A percentile compares a stretch with the other conserved stretches of the same genome.
phyloP scores from a whole-genome alignment of 1,140 invertebrate species.

The Sogatella furcifera region DNA sequence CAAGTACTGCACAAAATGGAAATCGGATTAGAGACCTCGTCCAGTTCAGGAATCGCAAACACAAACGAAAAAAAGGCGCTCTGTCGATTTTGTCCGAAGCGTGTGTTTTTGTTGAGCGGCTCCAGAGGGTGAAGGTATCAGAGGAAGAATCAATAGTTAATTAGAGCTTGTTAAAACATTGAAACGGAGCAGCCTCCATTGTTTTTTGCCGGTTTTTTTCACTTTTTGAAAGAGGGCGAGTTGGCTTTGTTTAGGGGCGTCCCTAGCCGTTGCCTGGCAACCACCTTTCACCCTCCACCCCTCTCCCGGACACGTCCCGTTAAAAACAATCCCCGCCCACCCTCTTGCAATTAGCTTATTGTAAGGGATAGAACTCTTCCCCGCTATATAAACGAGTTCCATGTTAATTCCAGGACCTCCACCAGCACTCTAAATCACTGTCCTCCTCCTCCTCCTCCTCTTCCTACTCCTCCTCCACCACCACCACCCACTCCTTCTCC shows the following conservation, averaged over 20 bases:
- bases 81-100: no score
- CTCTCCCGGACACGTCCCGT: background rate
- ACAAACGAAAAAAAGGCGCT: no score
- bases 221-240: background rate
- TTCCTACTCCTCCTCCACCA: no score
- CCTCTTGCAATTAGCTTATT: slow-evolving; percentile 1
- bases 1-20: no score
- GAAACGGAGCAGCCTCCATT: slow-evolving; percentile 1
- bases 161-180: slow-evolving; percentile 4
- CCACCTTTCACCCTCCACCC: background rate
- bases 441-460: background rate
- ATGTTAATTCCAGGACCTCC: background rate
- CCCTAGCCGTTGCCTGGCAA: slow-evolving; percentile 6
- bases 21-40: no score
- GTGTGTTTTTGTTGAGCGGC: no score
- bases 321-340: slow-evolving; percentile 8
- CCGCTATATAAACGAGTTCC: background rate
- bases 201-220: slow-evolving; percentile 4
- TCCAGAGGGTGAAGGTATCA: background rate
- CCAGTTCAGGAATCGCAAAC: no score
- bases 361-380: background rate
- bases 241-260: background rate
- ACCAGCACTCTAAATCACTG: background rate
- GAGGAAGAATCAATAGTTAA: slow-evolving; percentile 1
- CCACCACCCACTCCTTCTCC: no score